Base-by-base conservation (phyloP, 1,140 invertebrate species). In the Saxidomus purpurata region DNA sequence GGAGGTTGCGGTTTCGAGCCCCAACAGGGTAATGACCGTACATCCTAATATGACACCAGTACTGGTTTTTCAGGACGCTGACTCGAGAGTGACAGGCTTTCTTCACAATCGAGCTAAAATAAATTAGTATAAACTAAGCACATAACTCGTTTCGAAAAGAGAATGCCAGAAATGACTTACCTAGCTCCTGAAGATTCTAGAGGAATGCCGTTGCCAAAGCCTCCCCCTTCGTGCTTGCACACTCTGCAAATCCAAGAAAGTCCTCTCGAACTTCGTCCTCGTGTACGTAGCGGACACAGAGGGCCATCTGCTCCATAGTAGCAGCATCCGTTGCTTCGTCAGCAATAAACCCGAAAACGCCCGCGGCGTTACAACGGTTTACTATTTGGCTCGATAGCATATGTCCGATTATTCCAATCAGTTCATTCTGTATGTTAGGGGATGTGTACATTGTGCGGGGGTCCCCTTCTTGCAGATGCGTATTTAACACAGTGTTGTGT, bases 301-400 rank as follows among this genome's bases (percentile, higher is more conserved):
- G 74, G 17, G 74, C 74, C 74, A 77, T 77, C 74, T n/a, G n/a
- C n/a, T n/a, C n/a, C n/a, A n/a, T n/a, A n/a, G n/a, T n/a, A n/a
- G n/a, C n/a, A 47, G 74, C 74, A 25, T 77, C 74, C 40, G 43
- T 77, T 8, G 74, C 74, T 25, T 77, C 74, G 28, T 77, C 74
- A 17, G 74, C 74, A n/a, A 77, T 77, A 25, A 77, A 47, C 6
- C 36, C 34, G 28, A 77, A 77, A n/a, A 40, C 19, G 15, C 38
- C 38, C 15, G 74, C 34, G 13, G 74, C 11, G 74, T 77, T 77
- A 25, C 74, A 77, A 13, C 17, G 9, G 9, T 40, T 40, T 8
- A 77, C 74, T 11, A 77, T 40, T n/a, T 77, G 8, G 19, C 19
- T 25, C 25, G 36, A 47, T 11, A 77, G 40, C n/a, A 47, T 17